phyloP scores from a whole-genome alignment of 2,888 invertebrate genomes.

The Rugalucina vietnamica region DNA sequence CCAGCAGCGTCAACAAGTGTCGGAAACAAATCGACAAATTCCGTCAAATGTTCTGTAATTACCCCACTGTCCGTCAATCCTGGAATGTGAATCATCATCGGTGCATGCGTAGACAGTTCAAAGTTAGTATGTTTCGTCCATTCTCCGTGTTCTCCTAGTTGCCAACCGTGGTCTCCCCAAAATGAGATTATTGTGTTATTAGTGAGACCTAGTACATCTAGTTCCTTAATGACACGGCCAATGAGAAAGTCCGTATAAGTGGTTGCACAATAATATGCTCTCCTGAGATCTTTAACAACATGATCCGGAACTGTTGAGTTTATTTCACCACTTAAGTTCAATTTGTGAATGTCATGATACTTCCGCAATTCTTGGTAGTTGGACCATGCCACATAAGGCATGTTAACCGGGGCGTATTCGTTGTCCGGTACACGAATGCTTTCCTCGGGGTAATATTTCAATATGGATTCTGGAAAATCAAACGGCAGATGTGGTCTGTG shows the following conservation, averaged over 20 bases:
- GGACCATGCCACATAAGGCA: constrained; percentile 69
- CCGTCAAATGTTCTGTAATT: constrained; percentile 57
- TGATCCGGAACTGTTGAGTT: constrained; percentile 65
- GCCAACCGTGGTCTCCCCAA: constrained; percentile 71
- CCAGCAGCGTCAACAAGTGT: constrained; percentile 69
- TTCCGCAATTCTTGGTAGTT: constrained; percentile 53
- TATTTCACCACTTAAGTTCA: constrained; percentile 49
- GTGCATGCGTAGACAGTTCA: constrained; percentile 66
- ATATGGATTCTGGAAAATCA: constrained; percentile 90
- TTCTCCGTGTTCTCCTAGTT: constrained; percentile 70
- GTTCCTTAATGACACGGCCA: constrained; percentile 50
- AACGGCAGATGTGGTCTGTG: constrained; percentile 95
- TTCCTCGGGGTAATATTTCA: constrained; percentile 86
- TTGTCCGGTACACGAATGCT: constrained; percentile 39
- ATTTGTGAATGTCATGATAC: constrained; percentile 53
- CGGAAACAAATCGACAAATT: constrained; percentile 71
- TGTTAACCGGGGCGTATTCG: constrained; percentile 58
- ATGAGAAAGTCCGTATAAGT: constrained; percentile 58
- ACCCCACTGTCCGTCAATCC: constrained; percentile 63
- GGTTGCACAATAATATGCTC: constrained; percentile 62
- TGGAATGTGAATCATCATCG: constrained; percentile 68
- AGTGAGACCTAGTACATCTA: constrained; percentile 42
- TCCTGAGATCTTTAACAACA: constrained; percentile 44
- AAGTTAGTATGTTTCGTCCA: constrained; percentile 71
- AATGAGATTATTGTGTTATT: constrained; percentile 62